Evolutionary conservation across 1,140 invertebrate genomes (phyloP).

Genomic region (Amyelois transitella): DNA sequence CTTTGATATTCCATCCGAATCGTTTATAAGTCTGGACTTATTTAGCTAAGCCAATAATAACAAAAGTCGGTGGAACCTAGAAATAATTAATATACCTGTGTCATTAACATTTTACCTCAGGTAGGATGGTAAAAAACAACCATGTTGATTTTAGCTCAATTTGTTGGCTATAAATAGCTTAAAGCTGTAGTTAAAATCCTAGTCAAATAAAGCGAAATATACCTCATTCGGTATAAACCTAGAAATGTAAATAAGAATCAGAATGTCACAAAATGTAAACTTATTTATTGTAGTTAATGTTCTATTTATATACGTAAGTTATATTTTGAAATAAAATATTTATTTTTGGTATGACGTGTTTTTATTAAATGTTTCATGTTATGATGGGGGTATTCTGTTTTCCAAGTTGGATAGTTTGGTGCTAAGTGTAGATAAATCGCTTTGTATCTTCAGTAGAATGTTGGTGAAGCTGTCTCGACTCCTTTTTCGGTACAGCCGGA

Average conservation of each 20-base stretch:
- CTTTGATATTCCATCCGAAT: too few species aligned
- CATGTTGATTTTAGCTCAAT: too few species aligned
- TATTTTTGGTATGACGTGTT: constrained; percentile 1
- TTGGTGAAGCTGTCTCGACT: constrained; percentile 52
- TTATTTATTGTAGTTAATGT: constrained; percentile 7
- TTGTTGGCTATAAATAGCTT: not conserved
- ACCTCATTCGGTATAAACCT: constrained; percentile 7
- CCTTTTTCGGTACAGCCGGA: constrained; percentile 40
- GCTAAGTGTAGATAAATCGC: constrained; percentile 41
- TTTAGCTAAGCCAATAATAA: too few species aligned
- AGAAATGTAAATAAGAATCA: constrained; percentile 20
- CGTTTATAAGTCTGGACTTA: too few species aligned
- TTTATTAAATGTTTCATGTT: constrained; percentile 4
- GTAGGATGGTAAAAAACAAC: too few species aligned
- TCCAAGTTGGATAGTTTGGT: constrained; percentile 55
- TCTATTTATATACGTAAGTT: constrained; percentile 4
- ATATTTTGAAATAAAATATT: constrained; percentile 14
- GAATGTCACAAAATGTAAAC: not conserved
- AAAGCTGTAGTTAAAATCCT: constrained; percentile 5
- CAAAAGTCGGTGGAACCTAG: too few species aligned
- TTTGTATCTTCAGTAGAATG: constrained; percentile 58
- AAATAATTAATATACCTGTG: too few species aligned
- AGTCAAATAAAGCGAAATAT: constrained; percentile 11
- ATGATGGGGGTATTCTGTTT: constrained; percentile 31
- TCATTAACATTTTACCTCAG: too few species aligned